These are phyloP conservation scores for Rutilus rutilus DNA, from an alignment of 2,113 vertebrate genomes.

Conservation along the genomic window DNA sequence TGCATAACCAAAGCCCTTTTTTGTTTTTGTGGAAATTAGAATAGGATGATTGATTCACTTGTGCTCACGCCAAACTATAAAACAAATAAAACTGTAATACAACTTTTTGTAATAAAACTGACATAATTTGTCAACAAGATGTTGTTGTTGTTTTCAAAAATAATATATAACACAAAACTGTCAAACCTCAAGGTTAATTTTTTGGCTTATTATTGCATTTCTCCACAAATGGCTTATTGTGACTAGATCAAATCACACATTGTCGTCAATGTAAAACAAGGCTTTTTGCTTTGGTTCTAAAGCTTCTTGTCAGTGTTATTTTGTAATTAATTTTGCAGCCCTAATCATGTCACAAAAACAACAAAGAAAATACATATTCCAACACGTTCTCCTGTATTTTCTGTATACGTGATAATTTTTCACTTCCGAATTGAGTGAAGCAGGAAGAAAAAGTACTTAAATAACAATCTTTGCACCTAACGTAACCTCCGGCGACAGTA, in stretches of 20 bases:
- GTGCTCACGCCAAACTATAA: background rate
- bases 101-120: background rate
- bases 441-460: slow-evolving; percentile 8
- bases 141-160: background rate
- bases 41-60: background rate
- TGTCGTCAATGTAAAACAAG: background rate
- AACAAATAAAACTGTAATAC: background rate
- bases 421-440: background rate
- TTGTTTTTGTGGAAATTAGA: no score
- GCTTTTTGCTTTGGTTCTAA: background rate
- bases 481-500: slow-evolving; percentile 51
- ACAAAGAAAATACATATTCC: background rate
- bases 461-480: slow-evolving; percentile 42
- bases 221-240: background rate
- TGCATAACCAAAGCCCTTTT: no score
- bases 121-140: background rate
- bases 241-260: background rate
- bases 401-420: background rate
- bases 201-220: background rate
- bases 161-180: background rate
- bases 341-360: background rate
- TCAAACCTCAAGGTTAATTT: no score
- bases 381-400: background rate
- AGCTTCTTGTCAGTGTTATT: background rate
- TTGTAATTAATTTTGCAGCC: background rate